These are phyloP conservation scores for Eucidaris tribuloides DNA, from an alignment of 35 echinoderm and acorn worm genomes.

Conservation along the genomic window DNA sequence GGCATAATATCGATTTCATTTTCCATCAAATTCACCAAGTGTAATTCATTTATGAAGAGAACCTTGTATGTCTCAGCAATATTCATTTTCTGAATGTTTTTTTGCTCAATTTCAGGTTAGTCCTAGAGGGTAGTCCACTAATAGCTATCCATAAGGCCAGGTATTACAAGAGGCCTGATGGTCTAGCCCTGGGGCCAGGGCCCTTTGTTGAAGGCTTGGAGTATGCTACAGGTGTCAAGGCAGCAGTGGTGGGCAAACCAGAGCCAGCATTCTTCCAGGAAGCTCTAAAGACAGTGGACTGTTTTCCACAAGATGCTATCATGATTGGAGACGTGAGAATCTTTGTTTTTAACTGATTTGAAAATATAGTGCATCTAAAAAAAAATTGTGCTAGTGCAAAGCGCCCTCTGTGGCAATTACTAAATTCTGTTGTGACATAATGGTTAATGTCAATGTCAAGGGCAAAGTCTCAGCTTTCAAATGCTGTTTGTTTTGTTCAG, in stretches of 20 bases:
- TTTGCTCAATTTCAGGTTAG: slow-evolving; percentile 69
- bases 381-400: neutral
- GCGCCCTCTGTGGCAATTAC: neutral
- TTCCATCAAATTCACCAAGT: too few relatives aligned
- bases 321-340: slow-evolving; percentile 98
- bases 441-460: neutral
- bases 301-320: slow-evolving; percentile 71
- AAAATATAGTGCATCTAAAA: neutral
- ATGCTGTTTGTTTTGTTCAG: too few relatives aligned
- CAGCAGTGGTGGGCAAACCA: slow-evolving; percentile 89
- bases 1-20: too few relatives aligned
- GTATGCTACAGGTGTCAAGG: slow-evolving; percentile 67
- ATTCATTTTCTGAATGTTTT: too few relatives aligned
- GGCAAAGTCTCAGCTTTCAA: too few relatives aligned
- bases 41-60: too few relatives aligned
- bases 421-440: neutral
- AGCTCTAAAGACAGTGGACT: slow-evolving; percentile 68
- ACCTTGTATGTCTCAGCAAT: too few relatives aligned
- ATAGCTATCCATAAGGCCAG: slow-evolving; percentile 88
- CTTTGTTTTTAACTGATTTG: neutral
- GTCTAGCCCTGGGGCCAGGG: slow-evolving; percentile 82
- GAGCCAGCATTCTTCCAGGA: slow-evolving; percentile 69
- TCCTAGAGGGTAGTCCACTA: slow-evolving; percentile 66
- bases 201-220: slow-evolving; percentile 90
- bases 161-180: slow-evolving; percentile 86